These are phyloP conservation scores for Pseudopleuronectes americanus DNA, from an alignment of 2,797 vertebrate genomes.

Conservation along the genomic window DNA sequence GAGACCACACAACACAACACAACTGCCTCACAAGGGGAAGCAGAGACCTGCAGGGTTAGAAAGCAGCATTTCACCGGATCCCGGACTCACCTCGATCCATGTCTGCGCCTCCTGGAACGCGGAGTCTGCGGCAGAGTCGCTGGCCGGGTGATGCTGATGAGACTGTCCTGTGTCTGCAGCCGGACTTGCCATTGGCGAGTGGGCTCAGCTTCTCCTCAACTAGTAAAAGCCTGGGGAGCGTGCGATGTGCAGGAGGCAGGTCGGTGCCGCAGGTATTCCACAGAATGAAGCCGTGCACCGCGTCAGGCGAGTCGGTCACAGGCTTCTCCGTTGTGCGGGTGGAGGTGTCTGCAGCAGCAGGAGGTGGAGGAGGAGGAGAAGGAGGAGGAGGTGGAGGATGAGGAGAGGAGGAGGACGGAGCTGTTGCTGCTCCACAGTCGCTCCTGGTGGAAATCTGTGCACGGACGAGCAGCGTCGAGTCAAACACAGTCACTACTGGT, in stretches of 20 bases:
- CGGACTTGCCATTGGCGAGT: constrained; percentile 90
- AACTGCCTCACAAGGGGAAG: constrained; percentile 16
- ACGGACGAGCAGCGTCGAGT: constrained; percentile 21
- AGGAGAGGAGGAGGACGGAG: constrained; percentile 11
- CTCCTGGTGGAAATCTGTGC: constrained; percentile 53
- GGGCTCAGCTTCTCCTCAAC: constrained; percentile 49
- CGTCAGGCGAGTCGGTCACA: not conserved
- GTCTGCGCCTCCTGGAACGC: constrained; percentile 92
- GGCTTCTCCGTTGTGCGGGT: constrained; percentile 11
- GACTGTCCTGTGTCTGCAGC: constrained; percentile 83
- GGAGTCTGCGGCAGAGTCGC: constrained; percentile 81
- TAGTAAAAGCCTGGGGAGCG: constrained; percentile 4
- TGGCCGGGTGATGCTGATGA: constrained; percentile 79
- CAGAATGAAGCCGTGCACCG: not conserved
- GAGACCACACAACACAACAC: constrained; percentile 5
- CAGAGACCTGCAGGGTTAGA: not conserved
- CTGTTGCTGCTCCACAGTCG: constrained; percentile 51
- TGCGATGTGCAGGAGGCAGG: constrained; percentile 20
- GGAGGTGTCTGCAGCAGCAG: too few species aligned
- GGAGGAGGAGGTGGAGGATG: too few species aligned
- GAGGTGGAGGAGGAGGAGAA: too few species aligned
- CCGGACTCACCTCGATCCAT: constrained; percentile 94
- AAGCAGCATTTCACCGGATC: not conserved
- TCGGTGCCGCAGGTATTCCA: constrained; percentile 44
- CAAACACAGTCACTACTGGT: accelerated